Conservation (phyloP, 2,888 invertebrate species). For the Drosophila sordidapex region DNA sequence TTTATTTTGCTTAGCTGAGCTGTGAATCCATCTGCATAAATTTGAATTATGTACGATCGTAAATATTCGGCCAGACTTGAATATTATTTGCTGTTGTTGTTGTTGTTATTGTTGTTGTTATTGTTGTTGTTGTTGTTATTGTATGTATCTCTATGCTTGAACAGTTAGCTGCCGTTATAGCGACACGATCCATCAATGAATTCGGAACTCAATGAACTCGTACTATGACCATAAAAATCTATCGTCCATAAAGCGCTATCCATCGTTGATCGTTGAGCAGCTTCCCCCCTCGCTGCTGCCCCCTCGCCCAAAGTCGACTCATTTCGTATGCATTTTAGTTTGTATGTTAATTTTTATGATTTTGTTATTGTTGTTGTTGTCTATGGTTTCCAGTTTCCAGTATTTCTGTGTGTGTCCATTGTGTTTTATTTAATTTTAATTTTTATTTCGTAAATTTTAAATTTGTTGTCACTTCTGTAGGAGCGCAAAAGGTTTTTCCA, state of each 20-base stretch:
- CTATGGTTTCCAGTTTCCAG: slow-evolving; percentile 56
- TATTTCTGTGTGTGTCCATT: slow-evolving; percentile 39
- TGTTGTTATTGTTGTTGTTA: slow-evolving; percentile 29
- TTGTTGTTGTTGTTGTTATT: slow-evolving; percentile 35
- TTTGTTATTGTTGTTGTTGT: slow-evolving; percentile 17
- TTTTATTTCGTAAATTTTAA: slow-evolving; percentile 81
- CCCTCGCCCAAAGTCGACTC: slow-evolving; percentile 23
- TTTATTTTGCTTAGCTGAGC: slow-evolving; percentile 54
- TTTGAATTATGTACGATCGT: slow-evolving; percentile 70
- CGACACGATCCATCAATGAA: slow-evolving; percentile 73
- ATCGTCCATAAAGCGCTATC: slow-evolving; percentile 36
- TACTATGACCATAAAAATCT: slow-evolving; percentile 44
- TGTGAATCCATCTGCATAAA: slow-evolving; percentile 69
- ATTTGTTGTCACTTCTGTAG: slow-evolving; percentile 79
- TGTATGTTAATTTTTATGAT: slow-evolving; percentile 68
- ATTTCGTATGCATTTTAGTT: slow-evolving; percentile 72
- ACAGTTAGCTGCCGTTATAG: slow-evolving; percentile 60
- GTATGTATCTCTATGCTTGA: slow-evolving; percentile 37
- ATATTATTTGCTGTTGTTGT: slow-evolving; percentile 31
- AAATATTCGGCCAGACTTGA: slow-evolving; percentile 38
- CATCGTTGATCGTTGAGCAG: slow-evolving; percentile 22
- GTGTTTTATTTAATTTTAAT: slow-evolving; percentile 79
- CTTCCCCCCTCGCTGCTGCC: slow-evolving; percentile 3
- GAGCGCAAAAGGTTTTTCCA: slow-evolving; percentile 70
- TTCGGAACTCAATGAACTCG: slow-evolving; percentile 62